These are phyloP conservation scores for Drosophila truncata DNA, from an alignment of 1,140 invertebrate species.

Conservation along the genomic window DNA sequence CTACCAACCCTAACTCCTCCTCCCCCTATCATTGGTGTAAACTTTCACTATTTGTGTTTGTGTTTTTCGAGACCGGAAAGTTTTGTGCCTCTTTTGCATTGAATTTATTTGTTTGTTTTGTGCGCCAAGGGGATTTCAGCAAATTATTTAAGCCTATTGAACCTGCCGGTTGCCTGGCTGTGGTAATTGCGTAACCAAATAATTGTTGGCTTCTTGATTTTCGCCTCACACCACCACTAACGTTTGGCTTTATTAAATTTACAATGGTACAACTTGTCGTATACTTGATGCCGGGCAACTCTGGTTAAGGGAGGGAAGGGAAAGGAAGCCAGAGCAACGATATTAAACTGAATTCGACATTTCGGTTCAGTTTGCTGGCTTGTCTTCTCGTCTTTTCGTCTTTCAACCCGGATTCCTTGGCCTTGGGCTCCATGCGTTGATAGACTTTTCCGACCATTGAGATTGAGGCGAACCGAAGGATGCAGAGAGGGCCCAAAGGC, in stretches of 20 bases:
- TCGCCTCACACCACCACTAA: constrained; percentile 15
- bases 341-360: constrained; percentile 33
- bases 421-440: constrained; percentile 52
- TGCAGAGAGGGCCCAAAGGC: constrained; percentile 52
- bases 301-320: neutral
- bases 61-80: constrained; percentile 54
- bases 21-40: constrained; percentile 58
- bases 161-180: constrained; percentile 53
- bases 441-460: constrained; percentile 68
- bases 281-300: constrained; percentile 27
- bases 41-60: constrained; percentile 73
- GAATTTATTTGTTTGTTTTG: constrained; percentile 82
- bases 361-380: constrained; percentile 19
- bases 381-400: constrained; percentile 18
- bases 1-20: neutral
- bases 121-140: constrained; percentile 46
- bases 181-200: constrained; percentile 76
- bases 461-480: constrained; percentile 53
- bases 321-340: neutral
- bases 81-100: constrained; percentile 67
- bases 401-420: constrained; percentile 30
- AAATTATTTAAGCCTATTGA: constrained; percentile 62
- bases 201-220: constrained; percentile 71
- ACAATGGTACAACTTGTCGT: constrained; percentile 58
- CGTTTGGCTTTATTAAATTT: constrained; percentile 67